These are phyloP conservation scores for Phenganax stokvisi DNA, from an alignment of 92 coral and sea anemone species.

Conservation along the genomic window DNA sequence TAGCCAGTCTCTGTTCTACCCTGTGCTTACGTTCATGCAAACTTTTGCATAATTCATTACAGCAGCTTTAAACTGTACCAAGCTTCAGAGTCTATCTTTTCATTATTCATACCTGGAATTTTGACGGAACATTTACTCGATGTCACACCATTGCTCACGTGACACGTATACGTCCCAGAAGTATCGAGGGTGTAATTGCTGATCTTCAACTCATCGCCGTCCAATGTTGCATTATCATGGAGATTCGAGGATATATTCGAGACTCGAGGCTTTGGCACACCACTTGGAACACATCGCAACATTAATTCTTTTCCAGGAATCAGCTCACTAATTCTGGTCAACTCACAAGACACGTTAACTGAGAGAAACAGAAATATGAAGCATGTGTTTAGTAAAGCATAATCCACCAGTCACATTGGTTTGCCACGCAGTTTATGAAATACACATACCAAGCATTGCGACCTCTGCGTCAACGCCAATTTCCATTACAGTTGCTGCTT, in stretches of 20 bases:
- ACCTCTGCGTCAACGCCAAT: no score
- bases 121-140: background rate
- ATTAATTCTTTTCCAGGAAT: background rate
- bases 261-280: background rate
- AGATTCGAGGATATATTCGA: background rate
- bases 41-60: no score
- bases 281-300: background rate
- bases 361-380: background rate
- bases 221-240: no score
- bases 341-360: background rate
- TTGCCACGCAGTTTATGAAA: no score
- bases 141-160: background rate
- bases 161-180: constrained; percentile 2
- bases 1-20: no score
- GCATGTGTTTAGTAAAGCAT: no score
- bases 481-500: no score
- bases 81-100: no score
- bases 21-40: no score
- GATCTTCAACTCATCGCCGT: background rate
- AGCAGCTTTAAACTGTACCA: no score
- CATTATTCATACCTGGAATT: constrained; percentile 1
- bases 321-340: background rate
- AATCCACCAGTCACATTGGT: no score
- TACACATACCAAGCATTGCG: no score
- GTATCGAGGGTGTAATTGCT: background rate